phyloP scores from a whole-genome alignment of 1,140 invertebrate species.

The Macrotrachela quadricornifera region DNA sequence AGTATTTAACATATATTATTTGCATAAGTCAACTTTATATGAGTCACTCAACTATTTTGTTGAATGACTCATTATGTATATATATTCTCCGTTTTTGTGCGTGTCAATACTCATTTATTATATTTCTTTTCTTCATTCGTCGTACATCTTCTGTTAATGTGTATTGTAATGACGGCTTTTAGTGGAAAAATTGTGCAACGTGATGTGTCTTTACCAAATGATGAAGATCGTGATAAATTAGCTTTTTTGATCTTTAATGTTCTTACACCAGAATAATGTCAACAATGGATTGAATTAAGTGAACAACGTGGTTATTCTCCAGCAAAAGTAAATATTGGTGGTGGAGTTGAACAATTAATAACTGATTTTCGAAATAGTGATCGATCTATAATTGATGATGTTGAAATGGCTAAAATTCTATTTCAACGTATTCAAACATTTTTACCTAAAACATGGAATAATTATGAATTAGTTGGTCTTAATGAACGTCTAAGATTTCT shows the following conservation, averaged over 20 bases:
- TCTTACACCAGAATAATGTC: slow-evolving; percentile 13
- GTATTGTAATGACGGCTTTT: no score
- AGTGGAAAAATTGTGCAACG: no score
- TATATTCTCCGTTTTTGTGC: no score
- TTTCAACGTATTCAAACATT: slow-evolving; percentile 14
- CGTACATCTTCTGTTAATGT: no score
- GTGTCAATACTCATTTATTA: no score
- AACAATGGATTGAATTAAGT: slow-evolving; percentile 14
- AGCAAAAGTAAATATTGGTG: slow-evolving; percentile 14
- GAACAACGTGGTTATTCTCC: slow-evolving; percentile 13
- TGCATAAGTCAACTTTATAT: no score
- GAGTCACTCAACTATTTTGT: no score
- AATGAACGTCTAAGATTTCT: slow-evolving; percentile 16
- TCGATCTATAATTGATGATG: slow-evolving; percentile 14
- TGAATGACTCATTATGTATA: no score
- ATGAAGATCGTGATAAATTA: no score
- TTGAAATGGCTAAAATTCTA: slow-evolving; percentile 11
- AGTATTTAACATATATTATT: no score
- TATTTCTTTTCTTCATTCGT: no score
- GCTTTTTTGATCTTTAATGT: background rate
- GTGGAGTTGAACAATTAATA: slow-evolving; percentile 11
- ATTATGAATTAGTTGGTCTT: slow-evolving; percentile 10
- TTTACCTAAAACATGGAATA: slow-evolving; percentile 11
- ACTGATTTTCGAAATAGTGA: slow-evolving; percentile 15
- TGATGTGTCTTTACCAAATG: no score